phyloP scores from a whole-genome alignment of 2,888 invertebrate genomes.

The Pyrrhia umbra region DNA sequence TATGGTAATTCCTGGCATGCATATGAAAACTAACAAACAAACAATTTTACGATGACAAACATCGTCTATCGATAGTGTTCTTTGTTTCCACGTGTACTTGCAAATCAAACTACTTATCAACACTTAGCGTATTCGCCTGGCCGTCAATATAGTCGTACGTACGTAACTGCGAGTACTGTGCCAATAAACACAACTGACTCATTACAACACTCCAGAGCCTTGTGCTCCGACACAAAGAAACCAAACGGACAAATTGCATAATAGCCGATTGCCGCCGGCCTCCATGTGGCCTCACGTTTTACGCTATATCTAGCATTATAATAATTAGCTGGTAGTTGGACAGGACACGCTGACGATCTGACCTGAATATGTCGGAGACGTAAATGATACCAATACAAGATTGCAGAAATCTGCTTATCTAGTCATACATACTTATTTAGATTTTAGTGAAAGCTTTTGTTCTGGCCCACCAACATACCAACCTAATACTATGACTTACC shows the following conservation, averaged over 20 bases:
- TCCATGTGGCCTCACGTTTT: slow-evolving; percentile 31
- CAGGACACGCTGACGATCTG: slow-evolving; percentile 15
- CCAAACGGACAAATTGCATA: slow-evolving; percentile 19
- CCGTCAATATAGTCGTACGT: slow-evolving; percentile 18
- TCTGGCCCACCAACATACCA: too few relatives aligned
- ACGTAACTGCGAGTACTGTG: slow-evolving; percentile 8
- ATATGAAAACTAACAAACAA: neutral
- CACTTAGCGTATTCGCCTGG: slow-evolving; percentile 22
- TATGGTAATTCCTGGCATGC: too few relatives aligned
- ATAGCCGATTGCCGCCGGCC: slow-evolving; percentile 2
- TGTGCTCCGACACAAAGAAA: slow-evolving; percentile 44
- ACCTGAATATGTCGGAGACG: slow-evolving; percentile 44
- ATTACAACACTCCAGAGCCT: slow-evolving; percentile 4
- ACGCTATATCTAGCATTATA: slow-evolving; percentile 25
- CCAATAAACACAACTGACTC: slow-evolving; percentile 43
- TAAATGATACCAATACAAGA: slow-evolving; percentile 9
- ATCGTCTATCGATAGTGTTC: neutral
- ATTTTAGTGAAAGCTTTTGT: too few relatives aligned
- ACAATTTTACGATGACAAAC: neutral
- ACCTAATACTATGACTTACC: too few relatives aligned
- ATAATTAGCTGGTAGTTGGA: slow-evolving; percentile 25
- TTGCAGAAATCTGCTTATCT: neutral
- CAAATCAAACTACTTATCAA: slow-evolving; percentile 13
- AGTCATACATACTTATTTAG: neutral
- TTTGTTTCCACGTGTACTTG: slow-evolving; percentile 11